These are phyloP conservation scores for Agelaius tricolor DNA, from an alignment of 2,113 vertebrate genomes.

Conservation along the genomic window DNA sequence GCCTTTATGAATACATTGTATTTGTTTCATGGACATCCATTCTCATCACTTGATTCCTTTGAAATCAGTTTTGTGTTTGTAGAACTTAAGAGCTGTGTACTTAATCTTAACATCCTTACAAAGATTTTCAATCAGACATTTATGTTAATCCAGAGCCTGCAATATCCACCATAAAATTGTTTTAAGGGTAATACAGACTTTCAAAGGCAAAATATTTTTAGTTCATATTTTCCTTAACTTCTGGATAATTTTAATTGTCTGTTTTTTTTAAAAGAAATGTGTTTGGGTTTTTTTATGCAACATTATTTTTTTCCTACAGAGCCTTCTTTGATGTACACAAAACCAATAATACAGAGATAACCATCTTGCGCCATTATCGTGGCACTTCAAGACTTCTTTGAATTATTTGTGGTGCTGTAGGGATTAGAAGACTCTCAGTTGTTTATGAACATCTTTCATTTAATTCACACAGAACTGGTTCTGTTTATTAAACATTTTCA, in stretches of 20 bases:
- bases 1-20: neutral
- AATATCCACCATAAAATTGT: slow-evolving; percentile 61
- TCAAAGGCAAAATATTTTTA: slow-evolving; percentile 30
- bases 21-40: neutral
- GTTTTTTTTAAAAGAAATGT: neutral
- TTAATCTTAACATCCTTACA: slow-evolving; percentile 31
- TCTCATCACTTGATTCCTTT: slow-evolving; percentile 19
- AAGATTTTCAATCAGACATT: slow-evolving; percentile 34
- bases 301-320: neutral
- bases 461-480: neutral
- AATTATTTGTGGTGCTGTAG: slow-evolving; percentile 1
- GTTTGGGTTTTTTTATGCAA: neutral
- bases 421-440: neutral
- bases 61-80: neutral
- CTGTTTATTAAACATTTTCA: slow-evolving; percentile 22
- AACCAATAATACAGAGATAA: slow-evolving; percentile 33
- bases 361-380: neutral
- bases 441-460: neutral
- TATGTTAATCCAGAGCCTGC: slow-evolving; percentile 10
- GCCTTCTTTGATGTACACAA: slow-evolving; percentile 33
- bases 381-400: slow-evolving; percentile 40
- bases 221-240: neutral
- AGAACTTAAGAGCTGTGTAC: slow-evolving; percentile 20
- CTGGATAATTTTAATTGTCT: slow-evolving; percentile 19
- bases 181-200: slow-evolving; percentile 5